Conservation (phyloP, 2,113 vertebrate genomes). For the Malaclemys terrapin region DNA sequence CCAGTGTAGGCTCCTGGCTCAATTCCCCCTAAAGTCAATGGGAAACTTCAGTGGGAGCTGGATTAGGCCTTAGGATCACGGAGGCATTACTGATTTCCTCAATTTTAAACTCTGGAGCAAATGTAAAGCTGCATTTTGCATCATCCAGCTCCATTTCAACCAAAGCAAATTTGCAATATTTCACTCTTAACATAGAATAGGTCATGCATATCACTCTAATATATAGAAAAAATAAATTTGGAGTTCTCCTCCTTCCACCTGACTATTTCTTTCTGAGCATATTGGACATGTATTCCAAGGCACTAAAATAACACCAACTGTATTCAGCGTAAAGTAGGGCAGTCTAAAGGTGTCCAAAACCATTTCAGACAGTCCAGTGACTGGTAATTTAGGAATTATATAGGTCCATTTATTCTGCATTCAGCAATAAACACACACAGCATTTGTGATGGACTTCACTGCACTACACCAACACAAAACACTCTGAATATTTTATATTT, state of each 20-base stretch:
- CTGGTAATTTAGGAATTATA: background rate
- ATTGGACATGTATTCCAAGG: background rate
- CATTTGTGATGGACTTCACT: background rate
- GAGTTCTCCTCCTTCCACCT: accelerated
- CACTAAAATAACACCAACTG: background rate
- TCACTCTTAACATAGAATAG: background rate
- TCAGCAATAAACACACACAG: background rate
- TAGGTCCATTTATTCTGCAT: background rate
- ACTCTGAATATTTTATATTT: background rate
- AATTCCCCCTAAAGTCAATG: background rate
- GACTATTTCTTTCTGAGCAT: background rate
- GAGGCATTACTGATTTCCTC: background rate
- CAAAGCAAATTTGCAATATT: background rate
- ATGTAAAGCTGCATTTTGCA: background rate
- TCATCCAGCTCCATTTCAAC: background rate
- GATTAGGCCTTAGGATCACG: background rate
- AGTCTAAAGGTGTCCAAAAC: background rate
- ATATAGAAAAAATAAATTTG: background rate
- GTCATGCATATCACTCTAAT: background rate
- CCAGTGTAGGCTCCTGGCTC: background rate
- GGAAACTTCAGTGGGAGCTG: accelerated
- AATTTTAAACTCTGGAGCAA: background rate
- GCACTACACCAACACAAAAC: background rate
- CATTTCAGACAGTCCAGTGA: background rate
- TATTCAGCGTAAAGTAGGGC: background rate